phyloP scores from a whole-genome alignment of 2,888 invertebrate species.

The Apotomis betuletana region DNA sequence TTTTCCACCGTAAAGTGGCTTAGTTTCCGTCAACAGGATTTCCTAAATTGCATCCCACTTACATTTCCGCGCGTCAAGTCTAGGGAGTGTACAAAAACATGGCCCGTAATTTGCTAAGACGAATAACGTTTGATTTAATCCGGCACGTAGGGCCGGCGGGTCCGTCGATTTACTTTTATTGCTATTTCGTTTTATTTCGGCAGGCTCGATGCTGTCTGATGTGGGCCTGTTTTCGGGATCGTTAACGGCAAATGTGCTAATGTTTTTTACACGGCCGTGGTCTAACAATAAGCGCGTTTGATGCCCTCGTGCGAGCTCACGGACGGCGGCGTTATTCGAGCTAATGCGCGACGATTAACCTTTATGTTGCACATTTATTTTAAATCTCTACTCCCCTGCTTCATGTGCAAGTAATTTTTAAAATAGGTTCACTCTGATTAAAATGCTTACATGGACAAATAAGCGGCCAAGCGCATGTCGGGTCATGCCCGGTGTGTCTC shows the following conservation, averaged over 20 bases:
- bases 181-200: conserved; percentile 79
- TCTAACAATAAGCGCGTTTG: conserved; percentile 70
- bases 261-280: conserved; percentile 75
- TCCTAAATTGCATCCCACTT: conserved; percentile 64
- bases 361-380: conserved; percentile 46
- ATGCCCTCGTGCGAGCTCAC: conserved; percentile 56
- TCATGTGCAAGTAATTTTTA: conserved; percentile 44
- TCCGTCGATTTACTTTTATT: conserved; percentile 81
- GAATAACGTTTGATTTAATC: conserved; percentile 82
- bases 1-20: conserved; percentile 47
- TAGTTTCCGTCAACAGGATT: conserved; percentile 56
- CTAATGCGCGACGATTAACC: conserved; percentile 69
- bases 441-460: neutral
- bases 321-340: conserved; percentile 65
- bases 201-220: conserved; percentile 63
- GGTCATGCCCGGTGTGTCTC: too few species aligned
- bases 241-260: conserved; percentile 81
- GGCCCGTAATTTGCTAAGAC: conserved; percentile 81
- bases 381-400: conserved; percentile 32
- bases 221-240: conserved; percentile 78
- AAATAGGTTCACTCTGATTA: conserved; percentile 7
- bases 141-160: conserved; percentile 72
- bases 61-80: conserved; percentile 69
- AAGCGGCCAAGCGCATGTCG: too few species aligned
- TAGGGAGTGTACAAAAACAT: conserved; percentile 72